These are phyloP conservation scores for Artemia franciscana DNA, from an alignment of 1,140 invertebrate genomes.

Conservation along the genomic window DNA sequence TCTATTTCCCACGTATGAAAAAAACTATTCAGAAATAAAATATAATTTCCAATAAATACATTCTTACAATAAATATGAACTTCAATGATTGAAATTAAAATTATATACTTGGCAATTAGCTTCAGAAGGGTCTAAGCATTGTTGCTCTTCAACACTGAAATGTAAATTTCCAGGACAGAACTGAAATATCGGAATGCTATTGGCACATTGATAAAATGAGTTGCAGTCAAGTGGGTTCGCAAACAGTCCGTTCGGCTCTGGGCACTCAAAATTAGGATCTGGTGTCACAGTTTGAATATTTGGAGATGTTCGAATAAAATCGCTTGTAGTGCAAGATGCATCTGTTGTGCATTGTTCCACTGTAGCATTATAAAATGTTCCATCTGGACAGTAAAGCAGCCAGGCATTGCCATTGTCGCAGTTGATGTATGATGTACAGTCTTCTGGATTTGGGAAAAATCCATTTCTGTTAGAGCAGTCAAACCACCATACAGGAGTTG, in stretches of 20 bases:
- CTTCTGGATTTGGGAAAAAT: neutral
- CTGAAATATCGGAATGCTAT: neutral
- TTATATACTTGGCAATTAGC: no score
- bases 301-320: neutral
- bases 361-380: neutral
- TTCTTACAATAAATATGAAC: no score
- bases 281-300: neutral
- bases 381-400: neutral
- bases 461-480: neutral
- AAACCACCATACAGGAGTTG: no score
- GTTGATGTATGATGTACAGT: neutral
- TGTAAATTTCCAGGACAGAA: neutral
- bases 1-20: no score
- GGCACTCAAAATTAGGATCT: neutral
- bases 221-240: neutral
- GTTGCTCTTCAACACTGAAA: neutral
- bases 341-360: neutral
- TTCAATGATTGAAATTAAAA: no score
- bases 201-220: neutral
- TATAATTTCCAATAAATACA: no score
- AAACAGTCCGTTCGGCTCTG: neutral
- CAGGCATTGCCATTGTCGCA: neutral
- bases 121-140: neutral
- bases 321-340: neutral
- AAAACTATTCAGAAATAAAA: no score